Base-by-base conservation (phyloP, 1,140 invertebrate genomes). In the Drusus annulatus region DNA sequence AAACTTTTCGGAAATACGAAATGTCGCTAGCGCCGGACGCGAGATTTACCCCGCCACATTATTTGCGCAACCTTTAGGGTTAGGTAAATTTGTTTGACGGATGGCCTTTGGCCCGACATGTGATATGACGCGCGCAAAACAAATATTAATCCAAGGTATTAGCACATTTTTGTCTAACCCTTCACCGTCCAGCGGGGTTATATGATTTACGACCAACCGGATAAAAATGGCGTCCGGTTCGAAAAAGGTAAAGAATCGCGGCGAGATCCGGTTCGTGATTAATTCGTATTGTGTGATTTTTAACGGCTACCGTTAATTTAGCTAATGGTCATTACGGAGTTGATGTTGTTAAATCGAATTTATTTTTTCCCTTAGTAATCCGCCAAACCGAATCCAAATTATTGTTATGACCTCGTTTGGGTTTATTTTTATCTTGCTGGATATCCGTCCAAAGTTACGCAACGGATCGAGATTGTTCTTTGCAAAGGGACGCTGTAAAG, bases 201-300 rank as follows among this genome's bases (percentile, higher is more conserved):
- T 5, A 21, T 63, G 60, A 63, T 28, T 45, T 45, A 50, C n/a
- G 36, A 21, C 65, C 65, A 3, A 36, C 21, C 21, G 28, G 62
- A n/a, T 10, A 69, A 50, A 69, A 69, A 50, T 19, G 17, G 45
- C 36, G 65, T 69, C 28, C 23, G 36, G 13, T 45, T 21, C 45
- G 3, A 45, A 16, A n/a, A 36, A 23, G 6, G 7, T n/a, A 50
- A 69, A 69, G 51, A 50, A 45, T 13, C n/a, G 36, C 8, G 51
- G 51, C 16, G n/a, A 19, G 62, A 25, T 69, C 65, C 36, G 31
- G 65, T 19, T 17, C n/a, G 65, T 45, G 65, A 69, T 69, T 69
- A 69, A 69, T 50, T 21, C 21, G 65, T 69, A 69, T 69, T 69
- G 36, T 69, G 65, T 69, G 36, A 69, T 69, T 69, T 69, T 69